Evolutionary conservation across 1,140 invertebrate species (phyloP).

Genomic region (Zaprionus ornatus): DNA sequence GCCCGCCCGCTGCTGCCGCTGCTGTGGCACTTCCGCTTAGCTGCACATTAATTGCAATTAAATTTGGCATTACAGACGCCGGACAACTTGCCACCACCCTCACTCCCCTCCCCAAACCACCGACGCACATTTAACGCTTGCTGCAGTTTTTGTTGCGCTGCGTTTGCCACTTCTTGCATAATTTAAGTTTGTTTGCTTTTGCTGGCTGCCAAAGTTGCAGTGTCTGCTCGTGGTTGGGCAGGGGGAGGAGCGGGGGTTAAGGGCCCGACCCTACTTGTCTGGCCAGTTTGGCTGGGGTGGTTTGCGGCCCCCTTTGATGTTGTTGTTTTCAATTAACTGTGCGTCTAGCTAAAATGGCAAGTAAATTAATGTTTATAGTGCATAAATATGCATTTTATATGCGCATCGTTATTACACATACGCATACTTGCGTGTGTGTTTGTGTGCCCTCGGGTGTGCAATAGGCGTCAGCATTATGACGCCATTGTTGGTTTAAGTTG

Average conservation of each 20-base stretch:
- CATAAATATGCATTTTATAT: conserved; percentile 74
- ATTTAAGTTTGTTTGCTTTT: conserved; percentile 70
- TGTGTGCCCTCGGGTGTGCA: neutral
- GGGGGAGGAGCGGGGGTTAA: neutral
- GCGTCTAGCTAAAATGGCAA: conserved; percentile 75
- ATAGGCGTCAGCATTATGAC: conserved; percentile 8
- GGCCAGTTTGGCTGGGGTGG: neutral
- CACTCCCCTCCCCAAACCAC: neutral
- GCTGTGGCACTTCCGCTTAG: conserved; percentile 66
- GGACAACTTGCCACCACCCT: neutral
- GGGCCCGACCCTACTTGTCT: neutral
- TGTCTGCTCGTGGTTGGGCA: neutral
- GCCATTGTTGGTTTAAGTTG: conserved; percentile 29
- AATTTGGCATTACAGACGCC: conserved; percentile 66
- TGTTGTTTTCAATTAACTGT: conserved; percentile 78
- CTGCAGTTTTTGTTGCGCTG: conserved; percentile 65
- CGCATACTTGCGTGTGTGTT: neutral
- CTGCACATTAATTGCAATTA: conserved; percentile 79
- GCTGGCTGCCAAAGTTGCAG: conserved; percentile 7
- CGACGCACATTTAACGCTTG: conserved; percentile 49
- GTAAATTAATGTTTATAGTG: conserved; percentile 79
- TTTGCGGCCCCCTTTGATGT: conserved; percentile 26
- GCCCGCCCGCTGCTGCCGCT: conserved; percentile 42
- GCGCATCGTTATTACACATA: conserved; percentile 8
- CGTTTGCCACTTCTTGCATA: conserved; percentile 70